These are phyloP conservation scores for Andrena chrysosceles DNA, from an alignment of 2,888 invertebrate genomes.

Conservation along the genomic window DNA sequence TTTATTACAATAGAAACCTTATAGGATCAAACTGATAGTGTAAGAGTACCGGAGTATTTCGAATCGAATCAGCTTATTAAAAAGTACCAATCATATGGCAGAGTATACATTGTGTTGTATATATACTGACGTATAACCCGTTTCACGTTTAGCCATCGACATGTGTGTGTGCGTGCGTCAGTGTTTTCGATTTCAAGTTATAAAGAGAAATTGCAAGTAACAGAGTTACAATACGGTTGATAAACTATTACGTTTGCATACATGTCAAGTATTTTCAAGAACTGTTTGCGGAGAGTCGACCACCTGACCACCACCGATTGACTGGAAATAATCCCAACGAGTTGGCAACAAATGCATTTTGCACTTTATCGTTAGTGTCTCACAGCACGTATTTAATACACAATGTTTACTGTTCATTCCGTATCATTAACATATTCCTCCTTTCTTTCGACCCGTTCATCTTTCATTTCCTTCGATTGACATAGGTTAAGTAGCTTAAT, in stretches of 20 bases:
- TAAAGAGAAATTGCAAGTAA: neutral
- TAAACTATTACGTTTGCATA: neutral
- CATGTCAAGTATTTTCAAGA: neutral
- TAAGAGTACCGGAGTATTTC: too few relatives aligned
- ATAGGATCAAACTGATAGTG: too few relatives aligned
- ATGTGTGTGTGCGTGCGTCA: neutral
- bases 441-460: neutral
- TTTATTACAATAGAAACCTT: too few relatives aligned
- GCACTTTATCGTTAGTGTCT: conserved; percentile 51
- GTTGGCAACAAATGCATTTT: conserved; percentile 52
- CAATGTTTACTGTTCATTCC: conserved; percentile 5
- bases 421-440: neutral
- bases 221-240: neutral
- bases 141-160: too few relatives aligned
- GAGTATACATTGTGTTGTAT: too few relatives aligned
- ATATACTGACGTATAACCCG: too few relatives aligned
- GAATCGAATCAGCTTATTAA: too few relatives aligned
- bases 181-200: neutral
- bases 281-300: neutral
- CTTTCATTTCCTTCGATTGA: neutral
- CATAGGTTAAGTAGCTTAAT: conserved; percentile 53
- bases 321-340: conserved; percentile 17
- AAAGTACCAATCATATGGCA: too few relatives aligned
- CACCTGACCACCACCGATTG: conserved; percentile 40
- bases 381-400: neutral